phyloP scores from a whole-genome alignment of 2,113 vertebrate genomes.

The Aythya baeri region DNA sequence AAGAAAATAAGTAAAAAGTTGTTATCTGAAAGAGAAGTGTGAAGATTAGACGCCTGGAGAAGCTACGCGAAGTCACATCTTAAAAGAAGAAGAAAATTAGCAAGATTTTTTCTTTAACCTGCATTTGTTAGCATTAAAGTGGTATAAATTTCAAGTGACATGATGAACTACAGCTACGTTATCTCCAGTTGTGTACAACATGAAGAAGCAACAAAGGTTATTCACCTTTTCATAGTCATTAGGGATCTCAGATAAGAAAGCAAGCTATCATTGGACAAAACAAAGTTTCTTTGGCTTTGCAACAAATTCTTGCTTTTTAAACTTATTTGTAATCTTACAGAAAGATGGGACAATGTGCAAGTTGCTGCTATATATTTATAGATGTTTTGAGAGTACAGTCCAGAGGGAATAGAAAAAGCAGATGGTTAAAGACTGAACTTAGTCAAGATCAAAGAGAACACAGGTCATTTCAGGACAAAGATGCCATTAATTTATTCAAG shows the following conservation, averaged over 20 bases:
- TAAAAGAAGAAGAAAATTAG: not conserved
- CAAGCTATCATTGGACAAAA: not conserved
- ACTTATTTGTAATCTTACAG: not conserved
- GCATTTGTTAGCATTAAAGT: not conserved
- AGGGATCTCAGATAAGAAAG: not conserved
- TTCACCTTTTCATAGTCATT: not conserved
- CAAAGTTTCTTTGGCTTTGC: not conserved
- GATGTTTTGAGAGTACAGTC: not conserved
- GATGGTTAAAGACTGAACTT: not conserved
- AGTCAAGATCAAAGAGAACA: constrained; percentile 6
- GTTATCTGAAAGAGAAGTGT: not conserved
- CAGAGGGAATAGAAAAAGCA: constrained; percentile 11
- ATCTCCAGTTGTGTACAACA: not conserved
- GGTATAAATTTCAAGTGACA: not conserved
- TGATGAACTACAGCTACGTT: not conserved
- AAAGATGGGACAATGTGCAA: not conserved
- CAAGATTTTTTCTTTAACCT: not conserved
- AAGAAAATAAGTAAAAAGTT: not conserved
- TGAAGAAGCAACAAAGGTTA: not conserved
- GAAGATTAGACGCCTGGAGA: not conserved
- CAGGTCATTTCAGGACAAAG: constrained; percentile 39
- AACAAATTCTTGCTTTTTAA: not conserved
- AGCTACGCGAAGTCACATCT: not conserved
- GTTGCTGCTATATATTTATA: not conserved
- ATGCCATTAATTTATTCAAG: not conserved